Evolutionary conservation across 2,797 vertebrate species (phyloP).

Genomic region (Carcharodon carcharias): DNA sequence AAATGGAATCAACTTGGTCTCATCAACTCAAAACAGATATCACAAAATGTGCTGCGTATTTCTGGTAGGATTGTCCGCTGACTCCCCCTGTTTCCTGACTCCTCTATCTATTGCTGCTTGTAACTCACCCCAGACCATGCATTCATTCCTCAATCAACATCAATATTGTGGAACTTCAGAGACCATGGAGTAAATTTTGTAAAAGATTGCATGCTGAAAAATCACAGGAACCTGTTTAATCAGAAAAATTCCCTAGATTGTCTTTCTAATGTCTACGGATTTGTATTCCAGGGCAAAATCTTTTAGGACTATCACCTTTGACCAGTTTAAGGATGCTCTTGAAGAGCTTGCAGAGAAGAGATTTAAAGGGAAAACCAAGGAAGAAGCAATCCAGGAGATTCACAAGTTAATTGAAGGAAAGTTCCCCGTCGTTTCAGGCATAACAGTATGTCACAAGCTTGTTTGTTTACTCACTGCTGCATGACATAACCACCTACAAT

Average conservation of each 20-base stretch:
- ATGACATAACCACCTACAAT: too few relatives aligned
- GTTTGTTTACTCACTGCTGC: not conserved
- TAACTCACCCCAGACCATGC: not conserved
- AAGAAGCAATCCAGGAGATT: slow-evolving; percentile 80
- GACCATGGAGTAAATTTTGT: not conserved
- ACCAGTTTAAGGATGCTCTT: slow-evolving; percentile 82
- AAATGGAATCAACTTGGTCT: not conserved
- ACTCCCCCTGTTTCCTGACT: not conserved
- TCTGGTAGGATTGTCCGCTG: not conserved
- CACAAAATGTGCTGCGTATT: not conserved
- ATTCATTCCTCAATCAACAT: not conserved
- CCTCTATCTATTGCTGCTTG: not conserved
- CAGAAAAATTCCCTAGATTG: not conserved
- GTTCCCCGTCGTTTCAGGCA: slow-evolving; percentile 76
- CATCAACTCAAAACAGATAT: not conserved
- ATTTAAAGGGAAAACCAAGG: slow-evolving; percentile 77
- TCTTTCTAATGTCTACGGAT: slow-evolving; percentile 7
- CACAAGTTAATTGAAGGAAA: slow-evolving; percentile 85
- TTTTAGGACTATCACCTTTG: slow-evolving; percentile 82
- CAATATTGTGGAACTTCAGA: not conserved
- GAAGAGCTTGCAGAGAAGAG: slow-evolving; percentile 81
- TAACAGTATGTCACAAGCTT: slow-evolving; percentile 59
- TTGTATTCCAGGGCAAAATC: slow-evolving; percentile 73
- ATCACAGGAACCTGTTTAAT: not conserved
- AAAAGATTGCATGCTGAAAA: not conserved